Evolutionary conservation across 2,888 invertebrate genomes (phyloP), one percentile per base, ranked within the genome.

Genomic region (Polymixis lichenea): DNA sequence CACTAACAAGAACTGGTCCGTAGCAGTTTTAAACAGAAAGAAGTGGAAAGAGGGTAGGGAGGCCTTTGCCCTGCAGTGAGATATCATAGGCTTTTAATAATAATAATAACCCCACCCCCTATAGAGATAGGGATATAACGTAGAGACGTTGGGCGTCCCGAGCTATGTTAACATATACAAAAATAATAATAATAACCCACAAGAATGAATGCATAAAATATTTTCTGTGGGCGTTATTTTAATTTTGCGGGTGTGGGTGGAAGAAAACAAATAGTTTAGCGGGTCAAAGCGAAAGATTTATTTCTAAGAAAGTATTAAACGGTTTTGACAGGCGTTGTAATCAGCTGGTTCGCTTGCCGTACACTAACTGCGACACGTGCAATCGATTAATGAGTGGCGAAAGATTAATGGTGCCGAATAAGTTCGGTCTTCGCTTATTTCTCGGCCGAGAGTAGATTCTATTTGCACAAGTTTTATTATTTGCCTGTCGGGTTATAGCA

Each of bases 391-490:
- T 92, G 91, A 93, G 90, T 88, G 86, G 89, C 84, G 86, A 89
- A 91, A 92, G 91, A 93, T 94, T 93, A 94, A 93, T 93, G 93
- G 92, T 84, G 86, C 87, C 88, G 90, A 92, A 93, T 91, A 92
- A 91, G 86, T 92, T 91, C 80, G 86, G 85, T 84, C 86, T 89
- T 88, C 84, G 84, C 86, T 89, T 92, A 90, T 90, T 90, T 85
- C 87, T 88, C 71, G 74, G 83, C 81, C 77, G 82, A 75, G 77
- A 86, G 80, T 86, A 74, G 78, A 87, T 89, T 90, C 74, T 89
- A 87, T 90, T 88, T 87, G 88, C 81, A 89, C 86, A 88, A 91
- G 76, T 90, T 89, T 76, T 72, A 75, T 75, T 62, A 53, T 43
- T 62, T 19, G 25, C 22, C 17, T 60, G 13, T 25, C 1, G 9